Evolutionary conservation across 1,140 invertebrate genomes (phyloP), one percentile per base, ranked within the genome.

Genomic region (Drosophila suzukii): DNA sequence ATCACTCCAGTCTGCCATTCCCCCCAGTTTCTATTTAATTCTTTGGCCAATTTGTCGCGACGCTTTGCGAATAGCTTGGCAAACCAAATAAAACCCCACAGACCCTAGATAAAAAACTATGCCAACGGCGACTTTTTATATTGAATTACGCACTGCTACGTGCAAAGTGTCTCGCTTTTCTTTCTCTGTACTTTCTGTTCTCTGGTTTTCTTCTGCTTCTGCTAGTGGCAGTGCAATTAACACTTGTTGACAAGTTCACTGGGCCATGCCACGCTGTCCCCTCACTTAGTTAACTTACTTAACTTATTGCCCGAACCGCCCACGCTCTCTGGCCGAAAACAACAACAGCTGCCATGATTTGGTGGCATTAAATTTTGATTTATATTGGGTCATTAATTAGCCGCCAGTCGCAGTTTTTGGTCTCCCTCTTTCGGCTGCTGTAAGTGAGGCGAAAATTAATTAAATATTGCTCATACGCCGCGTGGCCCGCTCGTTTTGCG

Each of bases 241-340:
- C 81, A 85, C 81, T 86, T 78, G 82, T 78, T 85, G 77, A 85
- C 78, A 85, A 85, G 81, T 86, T 85, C 81, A 85, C 67, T 85
- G 66, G 81, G 81, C 77, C 81, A 80, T 65, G 66, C 47, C 49
- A 53, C 27, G 15, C 15, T 41, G 51, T 60, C 60, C 49, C 68
- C 47, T 24, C n/a, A 24, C 58, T 65, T 49, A 63, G 36, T 67
- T 67, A 60, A 78, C 57, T 58, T 53, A 67, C 34, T 67, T 67
- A 60, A 75, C 57, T 70, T 53, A 82, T 83, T 72, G 77, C 80
- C 59, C 53, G 56, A 54, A 30, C 10, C 80, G 63, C 80, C 71
- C 71, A 83, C 80, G 51, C 70, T 39, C 11, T 41, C 47, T 49
- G 30, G 59, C 47, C 34, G 58, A 34, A 34, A 34, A 63, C 61